Base-by-base conservation (phyloP, 2,888 invertebrate species). In the Mamestra brassicae region DNA sequence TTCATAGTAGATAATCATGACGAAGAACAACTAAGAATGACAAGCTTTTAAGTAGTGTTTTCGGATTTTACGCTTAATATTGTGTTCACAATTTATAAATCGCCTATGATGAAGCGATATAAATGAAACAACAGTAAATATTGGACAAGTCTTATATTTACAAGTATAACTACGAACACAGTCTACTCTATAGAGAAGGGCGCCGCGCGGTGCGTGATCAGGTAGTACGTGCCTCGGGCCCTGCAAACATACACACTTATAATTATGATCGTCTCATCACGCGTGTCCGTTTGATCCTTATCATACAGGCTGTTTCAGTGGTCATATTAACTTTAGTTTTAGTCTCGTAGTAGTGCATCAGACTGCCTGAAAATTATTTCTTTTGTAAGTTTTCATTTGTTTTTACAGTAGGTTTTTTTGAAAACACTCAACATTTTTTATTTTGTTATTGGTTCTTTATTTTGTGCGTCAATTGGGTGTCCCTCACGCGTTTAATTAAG, bases 211-310 rank as follows among this genome's bases (percentile, higher is more conserved):
- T 95, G 95, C 0, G 97, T 97, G 83, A 92, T 91, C 82, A 97
- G 89, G 90, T 92, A 97, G 90, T 93, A 97, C 62, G 92, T 95
- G 2, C 97, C 97, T 60, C 97, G 93, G 6, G 97, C 95, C 61
- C 97, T 97, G 93, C 76, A 95, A 11, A 64, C 34, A 47, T 15
- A 88, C 36, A 34, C 13, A 26, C 15, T 13, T 1, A 7, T 0
- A 3, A 11, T 7, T 1, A 26, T 26, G 26, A n/a, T 15, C 13
- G 4, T 52, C 52, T n/a, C 34, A 8, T 13, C 10, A 26, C 15
- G 26, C 3, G 26, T 15, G 15, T 42, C 58, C 13, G 34, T 13
- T 26, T 15, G 6, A 34, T 5, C 34, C 13, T 13, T 57, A 34
- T 58, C 58, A 36, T 15, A 26, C 26, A 26, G 26, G 26, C 26